phyloP scores from a whole-genome alignment of 2,888 invertebrate species.

The Prosopocoilus inquinatus region DNA sequence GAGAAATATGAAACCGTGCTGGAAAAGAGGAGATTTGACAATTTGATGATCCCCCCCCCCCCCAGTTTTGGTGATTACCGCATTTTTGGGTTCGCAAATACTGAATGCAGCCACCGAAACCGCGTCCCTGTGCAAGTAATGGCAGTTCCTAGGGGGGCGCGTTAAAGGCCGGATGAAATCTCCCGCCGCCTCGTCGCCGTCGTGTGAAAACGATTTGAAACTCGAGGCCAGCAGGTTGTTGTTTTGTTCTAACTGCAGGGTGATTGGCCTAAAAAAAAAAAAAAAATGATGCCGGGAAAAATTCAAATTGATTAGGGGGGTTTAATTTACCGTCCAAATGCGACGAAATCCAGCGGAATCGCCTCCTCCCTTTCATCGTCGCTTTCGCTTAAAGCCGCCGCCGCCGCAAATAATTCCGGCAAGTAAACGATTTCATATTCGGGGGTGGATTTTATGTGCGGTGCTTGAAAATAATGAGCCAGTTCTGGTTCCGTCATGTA shows the following conservation, averaged over 20 bases:
- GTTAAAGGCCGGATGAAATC: slow-evolving; percentile 24
- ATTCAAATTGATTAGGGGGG: background rate
- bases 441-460: slow-evolving; percentile 45
- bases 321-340: slow-evolving; percentile 58
- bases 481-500: slow-evolving; percentile 50
- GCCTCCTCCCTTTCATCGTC: slow-evolving; percentile 48
- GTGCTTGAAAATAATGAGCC: slow-evolving; percentile 49
- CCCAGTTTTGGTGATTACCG: slow-evolving; percentile 54
- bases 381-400: slow-evolving; percentile 43
- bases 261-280: slow-evolving; percentile 53
- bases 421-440: slow-evolving; percentile 64
- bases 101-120: slow-evolving; percentile 65
- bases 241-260: slow-evolving; percentile 63
- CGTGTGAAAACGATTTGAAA: slow-evolving; percentile 61
- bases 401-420: slow-evolving; percentile 54
- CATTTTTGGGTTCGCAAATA: slow-evolving; percentile 61
- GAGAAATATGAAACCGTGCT: slow-evolving; percentile 69
- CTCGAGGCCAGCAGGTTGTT: slow-evolving; percentile 58
- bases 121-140: slow-evolving; percentile 62
- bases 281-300: background rate
- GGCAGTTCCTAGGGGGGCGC: slow-evolving; percentile 54
- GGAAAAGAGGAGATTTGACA: slow-evolving; percentile 22
- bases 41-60: background rate
- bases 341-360: slow-evolving; percentile 58
- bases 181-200: slow-evolving; percentile 45